phyloP scores from a whole-genome alignment of 2,888 invertebrate genomes.

The Steinernema scapterisci region DNA sequence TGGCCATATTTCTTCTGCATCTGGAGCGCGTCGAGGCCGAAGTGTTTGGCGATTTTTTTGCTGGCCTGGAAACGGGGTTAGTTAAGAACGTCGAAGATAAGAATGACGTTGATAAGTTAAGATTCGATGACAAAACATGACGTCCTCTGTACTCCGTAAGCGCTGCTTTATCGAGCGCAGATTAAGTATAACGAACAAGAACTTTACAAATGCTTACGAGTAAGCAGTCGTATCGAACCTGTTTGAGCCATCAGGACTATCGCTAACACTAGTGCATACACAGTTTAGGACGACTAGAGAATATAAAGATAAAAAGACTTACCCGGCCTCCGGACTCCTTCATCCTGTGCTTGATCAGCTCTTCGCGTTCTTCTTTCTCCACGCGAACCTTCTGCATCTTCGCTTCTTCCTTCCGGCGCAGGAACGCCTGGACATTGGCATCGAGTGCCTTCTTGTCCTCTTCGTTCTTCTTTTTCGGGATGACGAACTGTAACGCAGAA shows the following conservation, averaged over 20 bases:
- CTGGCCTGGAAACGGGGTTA: slow-evolving; percentile 47
- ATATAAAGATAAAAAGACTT: too few species aligned
- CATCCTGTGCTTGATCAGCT: slow-evolving; percentile 52
- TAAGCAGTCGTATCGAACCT: too few species aligned
- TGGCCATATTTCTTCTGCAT: slow-evolving; percentile 57
- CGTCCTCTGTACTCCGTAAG: neutral
- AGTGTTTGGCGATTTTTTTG: slow-evolving; percentile 60
- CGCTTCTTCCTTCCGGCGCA: slow-evolving; percentile 44
- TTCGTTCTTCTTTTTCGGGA: slow-evolving; percentile 52
- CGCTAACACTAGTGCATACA: too few species aligned
- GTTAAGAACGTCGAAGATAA: neutral
- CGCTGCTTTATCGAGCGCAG: too few species aligned
- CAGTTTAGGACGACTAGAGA: too few species aligned
- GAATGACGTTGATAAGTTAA: too few species aligned
- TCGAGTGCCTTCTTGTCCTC: slow-evolving; percentile 38
- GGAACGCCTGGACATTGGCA: slow-evolving; percentile 43
- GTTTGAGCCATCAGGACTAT: too few species aligned
- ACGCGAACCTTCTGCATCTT: slow-evolving; percentile 40
- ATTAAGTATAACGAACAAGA: too few species aligned
- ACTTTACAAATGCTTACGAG: too few species aligned
- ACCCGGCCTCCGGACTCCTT: slow-evolving; percentile 59
- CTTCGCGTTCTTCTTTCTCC: slow-evolving; percentile 48
- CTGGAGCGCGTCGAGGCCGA: slow-evolving; percentile 54
- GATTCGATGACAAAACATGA: neutral
- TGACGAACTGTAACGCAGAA: slow-evolving; percentile 45